Percentiles rank a stretch among this genome's conserved stretches.
Conservation (phyloP, 2,888 invertebrate species). For the Lutraria lutraria region DNA sequence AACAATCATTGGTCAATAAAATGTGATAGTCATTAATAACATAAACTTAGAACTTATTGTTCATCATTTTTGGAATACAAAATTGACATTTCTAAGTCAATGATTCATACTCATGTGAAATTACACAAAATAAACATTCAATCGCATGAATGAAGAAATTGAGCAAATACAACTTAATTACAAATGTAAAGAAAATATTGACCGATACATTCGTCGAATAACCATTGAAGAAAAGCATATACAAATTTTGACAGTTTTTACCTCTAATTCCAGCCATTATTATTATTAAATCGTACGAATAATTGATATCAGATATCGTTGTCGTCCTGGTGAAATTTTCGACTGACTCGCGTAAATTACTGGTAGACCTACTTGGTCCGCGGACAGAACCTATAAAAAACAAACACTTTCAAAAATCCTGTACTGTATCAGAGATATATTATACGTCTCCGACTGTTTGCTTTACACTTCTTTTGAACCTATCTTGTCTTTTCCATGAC, state of each 20-base stretch:
- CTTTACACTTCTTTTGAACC: too few species aligned
- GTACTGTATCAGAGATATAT: too few species aligned
- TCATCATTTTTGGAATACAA: neutral
- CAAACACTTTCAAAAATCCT: too few species aligned
- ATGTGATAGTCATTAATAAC: neutral
- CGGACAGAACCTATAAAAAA: too few species aligned
- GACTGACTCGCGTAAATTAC: too few species aligned
- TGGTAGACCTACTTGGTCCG: too few species aligned
- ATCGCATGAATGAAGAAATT: neutral
- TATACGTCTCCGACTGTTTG: too few species aligned
- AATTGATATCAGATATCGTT: neutral
- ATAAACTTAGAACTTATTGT: neutral
- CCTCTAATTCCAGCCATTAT: conserved; percentile 80
- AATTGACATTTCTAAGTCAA: too few species aligned
- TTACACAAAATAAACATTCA: neutral
- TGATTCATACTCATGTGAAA: conserved; percentile 20
- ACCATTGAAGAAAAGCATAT: neutral
- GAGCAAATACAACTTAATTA: neutral
- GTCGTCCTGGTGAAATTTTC: neutral
- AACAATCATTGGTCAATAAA: neutral
- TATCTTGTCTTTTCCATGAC: too few species aligned
- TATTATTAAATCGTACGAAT: conserved; percentile 30
- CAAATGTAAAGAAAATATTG: neutral
- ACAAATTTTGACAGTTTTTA: conserved; percentile 61
- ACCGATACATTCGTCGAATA: neutral